A percentile compares a stretch with the other conserved stretches of the same genome.
phyloP scores from a whole-genome alignment of 2,113 vertebrate genomes.

The Scytalopus superciliaris region DNA sequence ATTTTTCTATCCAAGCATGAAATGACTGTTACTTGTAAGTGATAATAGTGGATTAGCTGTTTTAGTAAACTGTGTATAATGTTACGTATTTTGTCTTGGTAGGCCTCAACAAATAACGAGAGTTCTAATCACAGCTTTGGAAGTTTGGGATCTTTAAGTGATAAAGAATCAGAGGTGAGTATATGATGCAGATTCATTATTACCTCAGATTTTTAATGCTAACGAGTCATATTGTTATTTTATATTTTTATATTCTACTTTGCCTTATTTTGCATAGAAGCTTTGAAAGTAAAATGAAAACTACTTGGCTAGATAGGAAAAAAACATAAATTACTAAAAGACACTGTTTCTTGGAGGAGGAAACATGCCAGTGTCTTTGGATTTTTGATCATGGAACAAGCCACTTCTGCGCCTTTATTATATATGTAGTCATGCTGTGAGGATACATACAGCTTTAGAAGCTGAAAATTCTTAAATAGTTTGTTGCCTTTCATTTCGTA shows the following conservation, averaged over 20 bases:
- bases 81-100: constrained; percentile 27
- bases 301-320: background rate
- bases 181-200: background rate
- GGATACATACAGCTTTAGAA: background rate
- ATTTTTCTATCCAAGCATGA: background rate
- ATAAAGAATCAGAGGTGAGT: constrained; percentile 97
- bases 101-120: constrained; percentile 98
- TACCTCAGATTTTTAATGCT: background rate
- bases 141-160: constrained; percentile 96
- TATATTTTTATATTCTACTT: background rate
- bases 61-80: background rate
- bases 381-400: background rate
- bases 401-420: background rate
- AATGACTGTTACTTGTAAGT: background rate
- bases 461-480: background rate
- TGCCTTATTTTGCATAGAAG: background rate
- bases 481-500: background rate
- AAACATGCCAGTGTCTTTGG: background rate
- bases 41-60: background rate
- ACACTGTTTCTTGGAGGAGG: background rate
- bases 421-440: background rate
- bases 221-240: background rate
- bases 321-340: background rate
- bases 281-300: background rate
- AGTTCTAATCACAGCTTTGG: constrained; percentile 99